A percentile compares a stretch with the other conserved stretches of the same genome.
These are phyloP conservation scores for Formicarius rufipectus DNA, from an alignment of 2,113 vertebrate species.

Conservation along the genomic window DNA sequence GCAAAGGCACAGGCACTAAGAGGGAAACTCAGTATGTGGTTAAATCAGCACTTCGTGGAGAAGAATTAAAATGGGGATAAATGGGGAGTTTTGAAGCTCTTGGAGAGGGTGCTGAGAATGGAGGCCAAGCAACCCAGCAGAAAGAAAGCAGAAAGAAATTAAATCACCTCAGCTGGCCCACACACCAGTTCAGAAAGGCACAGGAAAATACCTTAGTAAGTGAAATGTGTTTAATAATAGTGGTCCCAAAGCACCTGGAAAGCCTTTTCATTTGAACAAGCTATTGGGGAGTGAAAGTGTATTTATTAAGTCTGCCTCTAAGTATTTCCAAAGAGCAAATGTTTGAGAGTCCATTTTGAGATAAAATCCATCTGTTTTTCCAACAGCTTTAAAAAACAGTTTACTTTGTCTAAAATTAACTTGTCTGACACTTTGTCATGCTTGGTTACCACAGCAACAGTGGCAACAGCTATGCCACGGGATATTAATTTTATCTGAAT, in stretches of 20 bases:
- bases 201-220: background rate
- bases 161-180: background rate
- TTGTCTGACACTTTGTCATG: slow-evolving; percentile 64
- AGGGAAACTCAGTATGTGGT: background rate
- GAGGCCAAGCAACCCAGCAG: background rate
- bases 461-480: background rate
- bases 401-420: slow-evolving; percentile 66
- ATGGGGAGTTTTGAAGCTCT: background rate
- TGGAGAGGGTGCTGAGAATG: background rate
- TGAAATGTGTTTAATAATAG: background rate
- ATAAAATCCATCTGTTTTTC: slow-evolving; percentile 55
- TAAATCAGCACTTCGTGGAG: background rate
- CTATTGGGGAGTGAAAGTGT: background rate
- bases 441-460: slow-evolving; percentile 56
- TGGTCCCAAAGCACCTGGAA: background rate
- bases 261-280: background rate
- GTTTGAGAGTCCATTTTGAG: slow-evolving; percentile 25
- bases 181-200: background rate
- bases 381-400: slow-evolving; percentile 16
- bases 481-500: background rate
- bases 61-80: background rate
- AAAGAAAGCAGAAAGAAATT: background rate
- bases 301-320: background rate
- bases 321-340: background rate
- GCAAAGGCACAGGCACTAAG: background rate